phyloP scores from a whole-genome alignment of 2,113 vertebrate genomes.

The Isichthys henryi region DNA sequence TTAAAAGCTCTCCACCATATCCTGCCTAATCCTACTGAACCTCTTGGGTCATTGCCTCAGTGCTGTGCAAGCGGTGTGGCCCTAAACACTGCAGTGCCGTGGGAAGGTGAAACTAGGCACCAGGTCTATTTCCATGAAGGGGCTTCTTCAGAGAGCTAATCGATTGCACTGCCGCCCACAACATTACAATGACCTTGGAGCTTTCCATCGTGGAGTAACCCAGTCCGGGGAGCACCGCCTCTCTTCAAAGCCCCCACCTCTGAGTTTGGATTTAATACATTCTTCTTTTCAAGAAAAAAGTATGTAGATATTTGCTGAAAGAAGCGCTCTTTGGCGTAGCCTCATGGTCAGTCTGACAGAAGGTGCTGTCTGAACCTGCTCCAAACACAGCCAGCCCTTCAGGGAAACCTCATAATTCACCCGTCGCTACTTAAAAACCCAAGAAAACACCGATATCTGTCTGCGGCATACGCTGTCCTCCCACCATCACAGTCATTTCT shows the following conservation, averaged over 20 bases:
- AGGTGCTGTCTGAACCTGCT: background rate
- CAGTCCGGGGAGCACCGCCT: background rate
- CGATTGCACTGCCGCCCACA: slow-evolving; percentile 1
- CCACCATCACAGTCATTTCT: background rate
- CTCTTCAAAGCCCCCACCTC: background rate
- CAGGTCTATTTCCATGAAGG: background rate
- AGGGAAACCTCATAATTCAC: background rate
- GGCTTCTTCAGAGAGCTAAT: background rate
- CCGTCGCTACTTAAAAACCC: background rate
- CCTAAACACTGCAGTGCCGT: background rate
- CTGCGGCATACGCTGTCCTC: background rate
- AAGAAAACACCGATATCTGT: background rate
- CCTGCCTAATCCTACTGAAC: background rate
- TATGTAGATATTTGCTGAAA: background rate
- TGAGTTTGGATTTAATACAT: background rate
- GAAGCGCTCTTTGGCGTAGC: background rate
- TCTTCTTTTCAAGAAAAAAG: background rate
- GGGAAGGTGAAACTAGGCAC: background rate
- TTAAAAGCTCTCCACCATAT: background rate
- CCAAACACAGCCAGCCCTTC: background rate
- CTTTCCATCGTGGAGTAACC: slow-evolving; percentile 17
- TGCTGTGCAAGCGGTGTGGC: background rate
- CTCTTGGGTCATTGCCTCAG: background rate
- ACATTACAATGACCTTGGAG: background rate
- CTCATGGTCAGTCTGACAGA: background rate